Evolutionary conservation across 1,140 invertebrate species (phyloP).

Genomic region (Aphelenchoides besseyi): DNA sequence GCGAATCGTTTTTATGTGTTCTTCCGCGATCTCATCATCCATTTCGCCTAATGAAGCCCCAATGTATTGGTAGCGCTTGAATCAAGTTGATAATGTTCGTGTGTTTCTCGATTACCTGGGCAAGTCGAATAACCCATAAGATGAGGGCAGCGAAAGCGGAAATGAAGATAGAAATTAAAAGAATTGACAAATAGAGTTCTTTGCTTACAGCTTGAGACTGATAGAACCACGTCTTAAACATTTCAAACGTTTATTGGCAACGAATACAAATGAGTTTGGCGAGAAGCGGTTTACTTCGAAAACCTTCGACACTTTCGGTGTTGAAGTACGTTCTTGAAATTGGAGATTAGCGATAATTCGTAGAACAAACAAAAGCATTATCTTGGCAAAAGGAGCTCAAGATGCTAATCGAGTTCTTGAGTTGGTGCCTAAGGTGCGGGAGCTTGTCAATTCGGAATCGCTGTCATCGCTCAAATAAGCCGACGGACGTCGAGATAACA

Average conservation of each 20-base stretch:
- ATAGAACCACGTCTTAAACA: background rate
- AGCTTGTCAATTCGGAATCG: background rate
- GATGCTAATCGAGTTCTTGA: no score
- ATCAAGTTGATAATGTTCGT: background rate
- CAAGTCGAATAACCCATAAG: background rate
- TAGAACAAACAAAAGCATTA: background rate
- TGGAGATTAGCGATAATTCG: background rate
- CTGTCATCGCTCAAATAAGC: background rate
- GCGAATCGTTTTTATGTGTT: background rate
- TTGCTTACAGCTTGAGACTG: background rate
- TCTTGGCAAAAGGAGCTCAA: no score
- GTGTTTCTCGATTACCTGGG: background rate
- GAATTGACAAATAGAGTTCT: background rate
- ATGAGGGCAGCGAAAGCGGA: background rate
- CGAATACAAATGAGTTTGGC: no score
- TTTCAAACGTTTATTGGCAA: background rate
- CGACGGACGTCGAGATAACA: background rate
- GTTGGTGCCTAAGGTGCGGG: no score
- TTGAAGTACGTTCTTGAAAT: background rate
- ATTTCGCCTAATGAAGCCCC: background rate
- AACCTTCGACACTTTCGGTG: no score
- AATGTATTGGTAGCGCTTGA: background rate
- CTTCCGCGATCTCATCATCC: background rate
- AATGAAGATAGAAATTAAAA: background rate
- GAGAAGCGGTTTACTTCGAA: no score